Evolutionary conservation across 2,797 vertebrate genomes (phyloP).

Genomic region (Pantherophis alleghaniensis): DNA sequence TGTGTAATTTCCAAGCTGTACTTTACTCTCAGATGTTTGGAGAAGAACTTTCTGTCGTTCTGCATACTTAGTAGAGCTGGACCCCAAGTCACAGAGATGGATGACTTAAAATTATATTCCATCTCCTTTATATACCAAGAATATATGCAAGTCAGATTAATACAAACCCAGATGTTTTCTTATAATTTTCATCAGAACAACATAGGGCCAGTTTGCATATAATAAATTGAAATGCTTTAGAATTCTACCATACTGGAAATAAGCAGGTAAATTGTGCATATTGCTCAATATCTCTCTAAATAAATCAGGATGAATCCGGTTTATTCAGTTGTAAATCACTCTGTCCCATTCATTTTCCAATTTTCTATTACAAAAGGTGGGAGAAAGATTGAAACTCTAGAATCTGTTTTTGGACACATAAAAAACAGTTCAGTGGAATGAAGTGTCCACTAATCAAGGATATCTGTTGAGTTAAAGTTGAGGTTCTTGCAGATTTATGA

Average conservation of each 20-base stretch:
- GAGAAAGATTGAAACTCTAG: neutral
- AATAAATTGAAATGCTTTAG: neutral
- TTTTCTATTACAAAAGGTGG: neutral
- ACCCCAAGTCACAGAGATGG: neutral
- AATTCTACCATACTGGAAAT: neutral
- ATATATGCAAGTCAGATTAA: neutral
- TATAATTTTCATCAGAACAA: neutral
- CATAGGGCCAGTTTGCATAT: neutral
- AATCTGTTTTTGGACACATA: neutral
- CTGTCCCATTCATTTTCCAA: neutral
- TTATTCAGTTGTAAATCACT: neutral
- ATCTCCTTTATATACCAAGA: neutral
- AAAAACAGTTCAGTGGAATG: neutral
- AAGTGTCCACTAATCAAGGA: neutral
- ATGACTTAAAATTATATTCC: too few relatives aligned
- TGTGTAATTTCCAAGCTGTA: neutral
- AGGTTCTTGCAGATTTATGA: neutral
- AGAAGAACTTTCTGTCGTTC: neutral
- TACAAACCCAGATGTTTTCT: neutral
- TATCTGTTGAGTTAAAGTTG: neutral
- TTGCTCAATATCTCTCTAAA: neutral
- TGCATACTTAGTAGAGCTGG: neutral
- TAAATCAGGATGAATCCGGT: neutral
- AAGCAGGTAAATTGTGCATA: neutral
- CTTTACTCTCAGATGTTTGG: neutral